Percentiles rank a stretch among this genome's conserved stretches.
Evolutionary conservation across 2,888 invertebrate species (phyloP).

Genomic region (Allophyes oxyacanthae): DNA sequence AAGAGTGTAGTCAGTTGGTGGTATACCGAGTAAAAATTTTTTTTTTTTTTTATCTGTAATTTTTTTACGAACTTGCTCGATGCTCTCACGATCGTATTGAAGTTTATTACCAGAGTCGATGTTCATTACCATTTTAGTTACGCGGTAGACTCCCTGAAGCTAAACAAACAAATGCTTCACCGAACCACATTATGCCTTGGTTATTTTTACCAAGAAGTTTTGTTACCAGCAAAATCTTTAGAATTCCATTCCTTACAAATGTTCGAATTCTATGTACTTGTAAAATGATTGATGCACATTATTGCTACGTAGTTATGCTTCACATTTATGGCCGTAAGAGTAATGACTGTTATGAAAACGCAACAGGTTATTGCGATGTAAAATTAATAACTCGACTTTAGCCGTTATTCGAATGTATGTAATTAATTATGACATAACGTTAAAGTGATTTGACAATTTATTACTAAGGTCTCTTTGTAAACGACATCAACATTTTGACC

Average conservation of each 20-base stretch:
- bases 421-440: constrained; percentile 51
- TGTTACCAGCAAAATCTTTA: constrained; percentile 7
- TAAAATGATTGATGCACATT: constrained; percentile 31
- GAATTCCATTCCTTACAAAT: constrained; percentile 25
- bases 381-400: constrained; percentile 48
- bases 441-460: constrained; percentile 46
- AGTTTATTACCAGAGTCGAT: too few species aligned
- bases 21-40: too few species aligned
- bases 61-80: too few species aligned
- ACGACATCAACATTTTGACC: constrained; percentile 15
- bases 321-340: constrained; percentile 26
- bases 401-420: constrained; percentile 30
- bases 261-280: constrained; percentile 14
- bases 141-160: too few species aligned
- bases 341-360: constrained; percentile 45
- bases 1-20: constrained; percentile 9
- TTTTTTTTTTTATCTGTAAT: too few species aligned
- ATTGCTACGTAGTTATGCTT: constrained; percentile 22
- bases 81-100: too few species aligned
- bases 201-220: constrained; percentile 25
- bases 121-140: too few species aligned
- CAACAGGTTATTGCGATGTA: constrained; percentile 45
- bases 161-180: constrained; percentile 14
- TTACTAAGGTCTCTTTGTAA: constrained; percentile 10
- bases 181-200: constrained; percentile 8